Base-by-base conservation (phyloP, 2,113 vertebrate species). In the Triplophysa rosa region DNA sequence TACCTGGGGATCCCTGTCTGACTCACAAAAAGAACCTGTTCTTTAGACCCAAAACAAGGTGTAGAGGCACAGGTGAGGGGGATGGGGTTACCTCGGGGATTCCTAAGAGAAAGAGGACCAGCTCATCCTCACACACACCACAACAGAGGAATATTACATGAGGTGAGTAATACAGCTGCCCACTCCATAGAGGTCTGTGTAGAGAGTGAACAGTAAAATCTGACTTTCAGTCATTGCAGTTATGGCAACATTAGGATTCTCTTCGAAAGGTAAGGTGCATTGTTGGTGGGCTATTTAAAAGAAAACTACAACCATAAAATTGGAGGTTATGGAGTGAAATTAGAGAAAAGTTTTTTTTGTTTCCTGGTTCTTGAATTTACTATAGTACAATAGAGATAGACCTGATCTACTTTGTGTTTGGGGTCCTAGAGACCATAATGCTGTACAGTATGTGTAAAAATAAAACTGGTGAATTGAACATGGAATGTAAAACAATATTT, bases 1-100 rank as follows among this genome's bases (percentile, higher is more conserved):
- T 88, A 86, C 83, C 82, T 75, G 86, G 89, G 91, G 86, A 89
- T 87, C 89, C 90, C 91, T 92, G 49, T 89, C 84, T 93, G 87
- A 93, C 87, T 93, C 89, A 92, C 82, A n/a, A 33, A 82, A 73
- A 61, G 33, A 72, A 63, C 66, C 68, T 63, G 19, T 67, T 59
- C 17, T 68, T 91, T 86, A 84, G 86, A 84, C 78, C 84, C 83
- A 84, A 89, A 88, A 89, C 87, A 54, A 23, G 56, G 68, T 21
- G 3, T 12, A 62, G 23, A 58, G 63, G 54, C 16, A 24, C 23
- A 47, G 40, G 8, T n/a, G 10, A 52, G 77, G 72, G 59, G 68
- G 71, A 42, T 64, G 88, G 89, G 87, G 82, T 88, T 88, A 82
- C 86, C 87, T 52, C 88, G 87, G 88, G 88, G 69, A 89, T 87